phyloP scores from a whole-genome alignment of 2,113 vertebrate genomes.

The Brachyistius frenatus region DNA sequence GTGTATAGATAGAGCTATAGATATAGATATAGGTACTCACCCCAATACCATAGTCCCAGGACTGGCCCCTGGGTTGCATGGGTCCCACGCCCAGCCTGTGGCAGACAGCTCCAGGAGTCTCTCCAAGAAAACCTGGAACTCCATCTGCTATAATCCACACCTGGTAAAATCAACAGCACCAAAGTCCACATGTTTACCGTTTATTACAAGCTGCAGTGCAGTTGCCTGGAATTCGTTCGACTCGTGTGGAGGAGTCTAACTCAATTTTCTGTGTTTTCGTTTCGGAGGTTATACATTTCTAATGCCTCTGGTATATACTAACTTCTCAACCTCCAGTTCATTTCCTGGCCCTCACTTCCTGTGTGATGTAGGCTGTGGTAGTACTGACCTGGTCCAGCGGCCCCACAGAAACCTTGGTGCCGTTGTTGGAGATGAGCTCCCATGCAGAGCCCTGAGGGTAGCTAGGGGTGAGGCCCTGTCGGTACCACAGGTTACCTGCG shows the following conservation, averaged over 20 bases:
- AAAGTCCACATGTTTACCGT: background rate
- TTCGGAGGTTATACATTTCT: background rate
- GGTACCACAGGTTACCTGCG: slow-evolving; percentile 93
- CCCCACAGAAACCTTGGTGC: slow-evolving; percentile 92
- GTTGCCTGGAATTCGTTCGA: no score
- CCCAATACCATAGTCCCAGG: slow-evolving; percentile 97
- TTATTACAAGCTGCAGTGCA: no score
- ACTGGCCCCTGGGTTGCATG: slow-evolving; percentile 90
- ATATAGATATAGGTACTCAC: slow-evolving; percentile 81
- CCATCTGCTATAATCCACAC: slow-evolving; percentile 95
- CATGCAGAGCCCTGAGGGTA: slow-evolving; percentile 95
- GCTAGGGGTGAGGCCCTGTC: slow-evolving; percentile 94
- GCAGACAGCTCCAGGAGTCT: slow-evolving; percentile 91
- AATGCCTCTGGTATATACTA: background rate
- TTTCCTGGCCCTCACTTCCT: background rate
- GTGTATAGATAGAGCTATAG: no score
- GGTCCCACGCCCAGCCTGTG: slow-evolving; percentile 91
- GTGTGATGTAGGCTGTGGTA: no score
- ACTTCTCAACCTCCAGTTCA: background rate
- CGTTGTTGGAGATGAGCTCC: slow-evolving; percentile 95
- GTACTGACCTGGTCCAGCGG: slow-evolving; percentile 93
- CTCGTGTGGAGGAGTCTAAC: no score
- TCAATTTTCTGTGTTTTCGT: no score
- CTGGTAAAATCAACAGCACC: slow-evolving; percentile 73
- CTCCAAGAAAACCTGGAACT: slow-evolving; percentile 90